phyloP scores from a whole-genome alignment of 2,888 invertebrate species.

The Dyspetes luteomarginatus region DNA sequence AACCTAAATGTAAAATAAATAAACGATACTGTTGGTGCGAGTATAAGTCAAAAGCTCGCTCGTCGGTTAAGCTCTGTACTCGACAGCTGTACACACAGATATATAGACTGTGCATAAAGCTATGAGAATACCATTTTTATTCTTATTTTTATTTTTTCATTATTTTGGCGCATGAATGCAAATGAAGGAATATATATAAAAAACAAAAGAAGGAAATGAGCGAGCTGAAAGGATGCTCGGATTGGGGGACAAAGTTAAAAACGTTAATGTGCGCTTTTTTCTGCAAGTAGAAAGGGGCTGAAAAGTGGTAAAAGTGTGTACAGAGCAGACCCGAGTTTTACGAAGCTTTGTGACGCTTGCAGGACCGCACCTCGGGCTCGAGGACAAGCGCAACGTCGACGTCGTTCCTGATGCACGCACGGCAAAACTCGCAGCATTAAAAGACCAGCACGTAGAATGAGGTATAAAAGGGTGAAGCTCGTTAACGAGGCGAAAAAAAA shows the following conservation, averaged over 20 bases:
- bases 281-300: slow-evolving; percentile 9
- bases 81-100: slow-evolving; percentile 71
- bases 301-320: slow-evolving; percentile 72
- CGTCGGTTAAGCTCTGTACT: slow-evolving; percentile 82
- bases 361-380: slow-evolving; percentile 82
- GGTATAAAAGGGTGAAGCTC: slow-evolving; percentile 75
- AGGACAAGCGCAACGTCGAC: slow-evolving; percentile 81
- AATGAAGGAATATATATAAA: slow-evolving; percentile 27
- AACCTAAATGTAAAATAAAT: slow-evolving; percentile 78
- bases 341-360: slow-evolving; percentile 74
- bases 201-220: slow-evolving; percentile 27
- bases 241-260: slow-evolving; percentile 47
- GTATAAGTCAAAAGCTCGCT: slow-evolving; percentile 75
- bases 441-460: slow-evolving; percentile 52
- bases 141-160: too few species aligned
- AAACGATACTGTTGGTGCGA: slow-evolving; percentile 81
- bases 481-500: slow-evolving; percentile 68
- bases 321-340: slow-evolving; percentile 82
- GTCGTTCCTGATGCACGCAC: slow-evolving; percentile 74
- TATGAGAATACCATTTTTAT: slow-evolving; percentile 37
- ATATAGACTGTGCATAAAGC: slow-evolving; percentile 35
- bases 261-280: slow-evolving; percentile 53
- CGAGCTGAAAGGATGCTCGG: slow-evolving; percentile 25
- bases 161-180: slow-evolving; percentile 18
- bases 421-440: slow-evolving; percentile 71